Evolutionary conservation across 2,113 vertebrate species (phyloP).

Genomic region (Maccullochella peelii): DNA sequence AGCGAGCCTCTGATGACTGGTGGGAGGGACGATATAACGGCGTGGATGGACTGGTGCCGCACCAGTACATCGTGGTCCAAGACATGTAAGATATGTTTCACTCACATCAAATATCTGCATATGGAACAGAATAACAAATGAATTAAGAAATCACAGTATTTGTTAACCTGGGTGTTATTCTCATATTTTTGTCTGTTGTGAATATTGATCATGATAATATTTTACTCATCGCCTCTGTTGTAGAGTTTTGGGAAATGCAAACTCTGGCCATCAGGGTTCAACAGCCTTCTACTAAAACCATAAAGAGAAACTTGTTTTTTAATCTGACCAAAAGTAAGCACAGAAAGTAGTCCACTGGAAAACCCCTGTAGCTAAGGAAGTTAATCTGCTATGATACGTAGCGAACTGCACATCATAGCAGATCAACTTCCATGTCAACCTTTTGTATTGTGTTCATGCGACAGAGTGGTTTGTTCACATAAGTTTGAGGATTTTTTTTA

Average conservation of each 20-base stretch:
- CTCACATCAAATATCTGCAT: neutral
- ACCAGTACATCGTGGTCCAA: slow-evolving; percentile 96
- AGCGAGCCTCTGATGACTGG: slow-evolving; percentile 95
- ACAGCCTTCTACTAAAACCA: neutral
- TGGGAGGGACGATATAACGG: slow-evolving; percentile 96
- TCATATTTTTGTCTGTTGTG: neutral
- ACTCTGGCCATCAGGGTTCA: neutral
- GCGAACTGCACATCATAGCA: neutral
- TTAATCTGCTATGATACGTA: neutral
- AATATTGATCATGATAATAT: neutral
- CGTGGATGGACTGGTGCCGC: slow-evolving; percentile 92
- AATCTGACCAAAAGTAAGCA: slow-evolving; percentile 5
- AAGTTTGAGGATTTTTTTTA: neutral
- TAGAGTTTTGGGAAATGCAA: neutral
- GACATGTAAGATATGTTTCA: slow-evolving; percentile 89
- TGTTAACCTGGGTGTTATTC: neutral
- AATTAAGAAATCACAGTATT: neutral
- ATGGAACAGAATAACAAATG: neutral
- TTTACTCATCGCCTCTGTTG: neutral
- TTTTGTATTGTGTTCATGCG: neutral
- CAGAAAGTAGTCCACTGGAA: slow-evolving; percentile 28
- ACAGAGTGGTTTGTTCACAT: neutral
- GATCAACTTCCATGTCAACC: slow-evolving; percentile 16
- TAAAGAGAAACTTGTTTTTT: neutral
- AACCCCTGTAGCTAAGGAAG: slow-evolving; percentile 49